These are phyloP conservation scores for Scyliorhinus canicula DNA, from an alignment of 2,797 vertebrate genomes.

Conservation along the genomic window DNA sequence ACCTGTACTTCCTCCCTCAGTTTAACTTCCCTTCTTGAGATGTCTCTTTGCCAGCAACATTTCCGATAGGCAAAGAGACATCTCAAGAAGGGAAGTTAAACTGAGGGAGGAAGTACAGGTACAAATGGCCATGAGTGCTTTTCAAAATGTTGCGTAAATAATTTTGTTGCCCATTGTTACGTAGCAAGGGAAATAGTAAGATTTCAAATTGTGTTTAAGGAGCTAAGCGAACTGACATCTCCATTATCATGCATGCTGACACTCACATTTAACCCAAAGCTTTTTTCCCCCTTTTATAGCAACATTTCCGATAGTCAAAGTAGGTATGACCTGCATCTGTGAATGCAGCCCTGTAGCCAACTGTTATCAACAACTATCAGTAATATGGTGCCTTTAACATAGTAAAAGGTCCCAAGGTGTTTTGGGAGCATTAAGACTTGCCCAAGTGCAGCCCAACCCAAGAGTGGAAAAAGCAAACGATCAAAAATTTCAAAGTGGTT, in stretches of 20 bases:
- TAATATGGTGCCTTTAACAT: neutral
- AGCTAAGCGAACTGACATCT: neutral
- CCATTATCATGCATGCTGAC: neutral
- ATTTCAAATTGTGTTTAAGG: neutral
- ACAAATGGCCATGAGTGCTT: neutral
- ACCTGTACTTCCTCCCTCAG: neutral
- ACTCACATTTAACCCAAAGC: neutral
- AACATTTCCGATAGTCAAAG: neutral
- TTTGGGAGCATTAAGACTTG: neutral
- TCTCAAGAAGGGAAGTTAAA: neutral
- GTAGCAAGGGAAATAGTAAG: neutral
- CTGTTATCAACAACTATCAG: neutral
- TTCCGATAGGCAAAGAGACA: neutral
- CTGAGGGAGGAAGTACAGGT: neutral
- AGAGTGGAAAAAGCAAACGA: neutral
- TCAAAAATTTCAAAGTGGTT: neutral
- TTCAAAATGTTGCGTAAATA: neutral
- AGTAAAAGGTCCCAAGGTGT: neutral
- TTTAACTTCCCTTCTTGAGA: neutral
- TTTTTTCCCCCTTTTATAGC: neutral
- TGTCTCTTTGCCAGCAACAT: neutral
- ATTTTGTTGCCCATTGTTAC: neutral
- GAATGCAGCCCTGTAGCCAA: neutral
- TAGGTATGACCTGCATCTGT: neutral
- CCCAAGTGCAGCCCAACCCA: neutral